A percentile compares a stretch with the other conserved stretches of the same genome.
Evolutionary conservation across 2,888 invertebrate species (phyloP).

Genomic region (Rambutsinella grinnellia): DNA sequence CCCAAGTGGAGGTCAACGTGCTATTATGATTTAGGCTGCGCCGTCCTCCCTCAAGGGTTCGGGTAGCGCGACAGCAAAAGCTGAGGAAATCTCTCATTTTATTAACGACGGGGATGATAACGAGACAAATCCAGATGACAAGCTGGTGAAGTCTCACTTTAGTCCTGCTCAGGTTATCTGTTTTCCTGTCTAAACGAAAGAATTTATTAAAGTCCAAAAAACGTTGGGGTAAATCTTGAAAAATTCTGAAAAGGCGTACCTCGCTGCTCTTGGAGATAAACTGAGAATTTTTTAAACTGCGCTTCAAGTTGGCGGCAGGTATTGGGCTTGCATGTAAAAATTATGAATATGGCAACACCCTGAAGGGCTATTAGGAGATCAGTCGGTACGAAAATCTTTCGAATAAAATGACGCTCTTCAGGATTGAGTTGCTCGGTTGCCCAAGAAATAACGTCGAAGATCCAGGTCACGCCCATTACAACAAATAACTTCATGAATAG

Average conservation of each 20-base stretch:
- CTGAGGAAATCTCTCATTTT: slow-evolving; percentile 58
- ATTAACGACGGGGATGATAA: slow-evolving; percentile 61
- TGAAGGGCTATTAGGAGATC: slow-evolving; percentile 89
- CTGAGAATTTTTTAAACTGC: slow-evolving; percentile 64
- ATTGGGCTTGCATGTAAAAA: slow-evolving; percentile 90
- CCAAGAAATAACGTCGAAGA: slow-evolving; percentile 87
- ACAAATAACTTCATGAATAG: slow-evolving; percentile 87
- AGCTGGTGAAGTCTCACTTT: slow-evolving; percentile 40
- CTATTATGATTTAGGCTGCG: slow-evolving; percentile 60
- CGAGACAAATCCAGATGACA: slow-evolving; percentile 56
- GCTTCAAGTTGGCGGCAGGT: slow-evolving; percentile 65
- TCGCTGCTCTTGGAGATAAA: slow-evolving; percentile 52
- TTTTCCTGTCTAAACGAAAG: slow-evolving; percentile 44
- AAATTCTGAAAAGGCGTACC: slow-evolving; percentile 25
- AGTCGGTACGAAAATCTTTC: slow-evolving; percentile 81
- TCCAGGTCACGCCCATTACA: slow-evolving; percentile 84
- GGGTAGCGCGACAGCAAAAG: slow-evolving; percentile 59
- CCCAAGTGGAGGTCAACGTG: slow-evolving; percentile 61
- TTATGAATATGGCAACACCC: slow-evolving; percentile 89
- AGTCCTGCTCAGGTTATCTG: slow-evolving; percentile 37
- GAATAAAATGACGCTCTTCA: slow-evolving; percentile 54
- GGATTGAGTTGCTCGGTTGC: slow-evolving; percentile 81
- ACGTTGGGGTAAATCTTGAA: background rate
- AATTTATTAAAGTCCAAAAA: slow-evolving; percentile 1
- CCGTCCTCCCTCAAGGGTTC: slow-evolving; percentile 58